Evolutionary conservation across 2,113 vertebrate genomes (phyloP).

Genomic region (Chiloscyllium plagiosum): DNA sequence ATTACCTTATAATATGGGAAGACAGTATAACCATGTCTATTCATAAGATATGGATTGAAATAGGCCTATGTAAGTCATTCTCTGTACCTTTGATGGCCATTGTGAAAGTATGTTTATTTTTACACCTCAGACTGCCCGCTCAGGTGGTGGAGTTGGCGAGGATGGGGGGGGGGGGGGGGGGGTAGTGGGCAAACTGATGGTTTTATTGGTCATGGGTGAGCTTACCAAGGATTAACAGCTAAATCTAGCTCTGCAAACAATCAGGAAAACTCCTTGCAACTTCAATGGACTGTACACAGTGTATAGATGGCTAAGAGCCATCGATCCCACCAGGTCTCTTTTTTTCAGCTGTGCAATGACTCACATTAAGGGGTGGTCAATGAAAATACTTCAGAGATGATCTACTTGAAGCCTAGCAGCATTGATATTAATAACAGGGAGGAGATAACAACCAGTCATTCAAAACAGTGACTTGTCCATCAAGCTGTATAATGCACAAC

Average conservation of each 20-base stretch:
- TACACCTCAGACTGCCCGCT: neutral
- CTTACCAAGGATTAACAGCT: too few relatives aligned
- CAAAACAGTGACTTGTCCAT: neutral
- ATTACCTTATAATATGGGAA: conserved; percentile 12
- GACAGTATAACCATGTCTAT: neutral
- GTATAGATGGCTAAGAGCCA: too few relatives aligned
- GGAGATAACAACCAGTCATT: neutral
- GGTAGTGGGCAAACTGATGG: too few relatives aligned
- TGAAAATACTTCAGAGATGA: neutral
- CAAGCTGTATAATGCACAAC: neutral
- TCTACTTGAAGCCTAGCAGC: neutral
- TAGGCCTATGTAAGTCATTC: neutral
- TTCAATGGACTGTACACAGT: too few relatives aligned
- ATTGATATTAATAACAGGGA: neutral
- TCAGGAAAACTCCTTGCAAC: too few relatives aligned
- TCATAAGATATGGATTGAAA: neutral
- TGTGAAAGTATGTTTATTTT: neutral
- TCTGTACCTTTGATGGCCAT: neutral
- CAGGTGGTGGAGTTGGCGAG: too few relatives aligned
- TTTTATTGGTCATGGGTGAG: too few relatives aligned
- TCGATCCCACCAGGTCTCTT: too few relatives aligned
- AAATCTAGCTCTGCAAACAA: too few relatives aligned
- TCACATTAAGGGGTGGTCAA: neutral
- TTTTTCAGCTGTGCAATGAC: neutral
- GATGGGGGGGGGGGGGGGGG: too few relatives aligned